Conservation (phyloP, 2,797 vertebrate species). For the Schizopygopsis malacanthus region DNA sequence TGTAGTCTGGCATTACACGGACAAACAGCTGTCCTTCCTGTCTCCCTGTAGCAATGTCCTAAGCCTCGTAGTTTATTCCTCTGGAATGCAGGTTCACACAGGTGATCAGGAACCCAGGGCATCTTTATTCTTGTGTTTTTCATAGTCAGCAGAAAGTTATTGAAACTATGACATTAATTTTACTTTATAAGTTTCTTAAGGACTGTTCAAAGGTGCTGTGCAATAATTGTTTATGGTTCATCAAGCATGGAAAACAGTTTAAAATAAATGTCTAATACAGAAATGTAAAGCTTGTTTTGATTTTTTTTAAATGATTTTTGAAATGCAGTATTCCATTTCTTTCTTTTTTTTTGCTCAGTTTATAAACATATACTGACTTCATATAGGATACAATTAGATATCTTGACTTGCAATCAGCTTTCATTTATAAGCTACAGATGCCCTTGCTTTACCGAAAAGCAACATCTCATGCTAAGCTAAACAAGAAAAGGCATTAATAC, state of each 20-base stretch:
- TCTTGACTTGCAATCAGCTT: not conserved
- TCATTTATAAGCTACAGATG: not conserved
- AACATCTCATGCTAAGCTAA: conserved; percentile 2
- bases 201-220: not conserved
- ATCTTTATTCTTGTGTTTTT: not conserved
- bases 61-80: not conserved
- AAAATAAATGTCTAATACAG: too few species aligned
- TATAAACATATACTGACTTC: not conserved
- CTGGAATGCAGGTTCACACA: not conserved
- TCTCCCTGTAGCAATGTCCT: not conserved
- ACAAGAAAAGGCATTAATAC: conserved; percentile 6
- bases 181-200: not conserved
- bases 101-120: not conserved
- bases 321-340: not conserved
- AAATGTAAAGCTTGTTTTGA: too few species aligned
- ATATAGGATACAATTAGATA: not conserved
- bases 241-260: not conserved
- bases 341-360: not conserved
- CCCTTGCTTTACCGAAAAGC: not conserved
- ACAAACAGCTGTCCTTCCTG: not conserved
- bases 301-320: too few species aligned
- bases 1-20: not conserved
- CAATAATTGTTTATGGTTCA: not conserved
- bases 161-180: not conserved
- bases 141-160: not conserved